Evolutionary conservation across 1,140 invertebrate species (phyloP).

Genomic region (Manduca sexta): DNA sequence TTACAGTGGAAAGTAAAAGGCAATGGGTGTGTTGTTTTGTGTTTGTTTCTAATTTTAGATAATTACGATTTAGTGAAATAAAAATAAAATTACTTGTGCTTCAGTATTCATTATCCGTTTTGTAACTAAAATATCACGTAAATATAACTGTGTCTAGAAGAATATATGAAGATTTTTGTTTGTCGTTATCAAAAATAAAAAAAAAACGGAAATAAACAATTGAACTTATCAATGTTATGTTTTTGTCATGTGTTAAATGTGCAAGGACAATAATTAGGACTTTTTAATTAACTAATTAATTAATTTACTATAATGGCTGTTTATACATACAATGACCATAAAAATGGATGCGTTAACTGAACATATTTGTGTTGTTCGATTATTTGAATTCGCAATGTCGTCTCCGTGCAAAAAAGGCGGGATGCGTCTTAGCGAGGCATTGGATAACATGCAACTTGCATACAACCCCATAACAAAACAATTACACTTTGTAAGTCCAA

Average conservation of each 20-base stretch:
- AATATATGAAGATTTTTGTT: no score
- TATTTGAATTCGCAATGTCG: constrained; percentile 45
- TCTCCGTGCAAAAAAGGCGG: constrained; percentile 65
- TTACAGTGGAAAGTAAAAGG: constrained; percentile 63
- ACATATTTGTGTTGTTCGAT: constrained; percentile 19
- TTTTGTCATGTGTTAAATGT: background rate
- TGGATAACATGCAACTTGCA: constrained; percentile 70
- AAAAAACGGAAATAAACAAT: no score
- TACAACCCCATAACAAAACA: constrained; percentile 73
- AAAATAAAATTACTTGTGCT: background rate
- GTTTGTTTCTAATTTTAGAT: constrained; percentile 31
- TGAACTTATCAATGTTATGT: background rate
- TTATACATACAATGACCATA: constrained; percentile 5
- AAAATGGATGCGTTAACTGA: constrained; percentile 37
- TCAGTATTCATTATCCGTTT: no score
- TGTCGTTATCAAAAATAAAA: no score
- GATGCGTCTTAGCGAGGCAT: constrained; percentile 67
- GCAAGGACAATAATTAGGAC: constrained; percentile 1
- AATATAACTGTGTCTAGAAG: no score
- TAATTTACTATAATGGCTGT: constrained; percentile 1
- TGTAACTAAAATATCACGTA: no score
- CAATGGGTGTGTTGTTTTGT: constrained; percentile 63
- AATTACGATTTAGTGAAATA: constrained; percentile 4
- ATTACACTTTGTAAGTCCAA: constrained; percentile 68
- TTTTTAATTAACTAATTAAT: constrained; percentile 1